Evolutionary conservation across 1,140 invertebrate genomes (phyloP).

Genomic region (Harpegnathos saltator): DNA sequence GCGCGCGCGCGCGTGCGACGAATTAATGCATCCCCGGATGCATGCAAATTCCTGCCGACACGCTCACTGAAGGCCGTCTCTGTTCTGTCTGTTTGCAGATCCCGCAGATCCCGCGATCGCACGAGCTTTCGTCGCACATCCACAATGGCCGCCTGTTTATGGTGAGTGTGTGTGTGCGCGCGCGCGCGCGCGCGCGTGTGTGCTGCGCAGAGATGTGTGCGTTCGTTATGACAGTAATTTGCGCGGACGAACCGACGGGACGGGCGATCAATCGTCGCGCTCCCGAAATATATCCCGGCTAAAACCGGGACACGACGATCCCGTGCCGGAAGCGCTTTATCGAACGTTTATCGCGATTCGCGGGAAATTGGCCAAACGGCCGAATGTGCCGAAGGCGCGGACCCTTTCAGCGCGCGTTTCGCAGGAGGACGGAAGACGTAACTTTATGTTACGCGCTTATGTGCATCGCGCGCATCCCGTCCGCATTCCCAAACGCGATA

Average conservation of each 20-base stretch:
- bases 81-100: conserved; percentile 75
- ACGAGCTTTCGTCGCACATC: conserved; percentile 57
- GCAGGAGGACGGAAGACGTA: too few relatives aligned
- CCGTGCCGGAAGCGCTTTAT: too few relatives aligned
- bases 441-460: too few relatives aligned
- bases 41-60: conserved; percentile 42
- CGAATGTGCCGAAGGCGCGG: not conserved
- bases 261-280: conserved; percentile 36
- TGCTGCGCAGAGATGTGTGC: not conserved
- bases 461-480: not conserved
- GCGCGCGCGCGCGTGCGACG: conserved; percentile 3
- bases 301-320: conserved; percentile 3
- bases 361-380: too few relatives aligned
- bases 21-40: conserved; percentile 36
- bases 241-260: conserved; percentile 4
- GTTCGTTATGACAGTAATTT: conserved; percentile 35
- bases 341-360: too few relatives aligned
- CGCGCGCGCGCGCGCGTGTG: too few relatives aligned
- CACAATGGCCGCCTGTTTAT: conserved; percentile 81
- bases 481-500: conserved; percentile 25
- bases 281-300: conserved; percentile 5
- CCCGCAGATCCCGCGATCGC: conserved; percentile 16
- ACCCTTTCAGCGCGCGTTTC: too few relatives aligned
- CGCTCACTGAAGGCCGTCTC: conserved; percentile 46
- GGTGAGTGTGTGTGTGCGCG: conserved; percentile 71